phyloP scores from a whole-genome alignment of 2,113 vertebrate species.

The Pontoporia blainvillei region DNA sequence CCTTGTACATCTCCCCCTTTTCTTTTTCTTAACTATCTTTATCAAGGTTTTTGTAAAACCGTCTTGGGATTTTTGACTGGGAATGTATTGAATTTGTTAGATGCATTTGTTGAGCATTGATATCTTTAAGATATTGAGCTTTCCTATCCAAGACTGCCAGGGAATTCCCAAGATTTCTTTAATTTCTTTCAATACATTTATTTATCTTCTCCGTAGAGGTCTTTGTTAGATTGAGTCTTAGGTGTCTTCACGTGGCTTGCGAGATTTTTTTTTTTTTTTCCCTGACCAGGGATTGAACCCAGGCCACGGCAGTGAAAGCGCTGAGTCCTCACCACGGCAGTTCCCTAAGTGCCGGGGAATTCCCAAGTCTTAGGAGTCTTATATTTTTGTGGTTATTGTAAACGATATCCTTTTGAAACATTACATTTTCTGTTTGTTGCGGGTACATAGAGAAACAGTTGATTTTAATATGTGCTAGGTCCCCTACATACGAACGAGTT shows the following conservation, averaged over 20 bases:
- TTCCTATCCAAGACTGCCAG: not conserved
- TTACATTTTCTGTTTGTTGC: not conserved
- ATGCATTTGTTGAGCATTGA: not conserved
- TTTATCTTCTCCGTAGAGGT: not conserved
- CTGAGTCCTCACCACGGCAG: not conserved
- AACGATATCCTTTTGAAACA: not conserved
- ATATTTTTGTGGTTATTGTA: not conserved
- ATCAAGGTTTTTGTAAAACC: not conserved
- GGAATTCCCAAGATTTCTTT: not conserved
- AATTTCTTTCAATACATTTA: not conserved
- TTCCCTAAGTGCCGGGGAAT: not conserved
- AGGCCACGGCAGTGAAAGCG: not conserved
- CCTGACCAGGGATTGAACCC: not conserved
- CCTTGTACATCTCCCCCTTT: not conserved
- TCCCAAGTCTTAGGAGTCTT: not conserved
- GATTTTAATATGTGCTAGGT: not conserved
- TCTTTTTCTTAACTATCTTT: not conserved
- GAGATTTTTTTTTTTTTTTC: not conserved
- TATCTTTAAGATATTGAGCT: not conserved
- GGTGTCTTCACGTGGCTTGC: not conserved
- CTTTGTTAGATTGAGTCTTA: not conserved
- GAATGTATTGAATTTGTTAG: not conserved
- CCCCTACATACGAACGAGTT: too few species aligned
- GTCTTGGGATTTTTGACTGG: not conserved
- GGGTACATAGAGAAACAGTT: not conserved